Percentiles rank a stretch among this genome's conserved stretches.
Conservation (phyloP, 1,140 invertebrate genomes). For the Cotesia typhae region DNA sequence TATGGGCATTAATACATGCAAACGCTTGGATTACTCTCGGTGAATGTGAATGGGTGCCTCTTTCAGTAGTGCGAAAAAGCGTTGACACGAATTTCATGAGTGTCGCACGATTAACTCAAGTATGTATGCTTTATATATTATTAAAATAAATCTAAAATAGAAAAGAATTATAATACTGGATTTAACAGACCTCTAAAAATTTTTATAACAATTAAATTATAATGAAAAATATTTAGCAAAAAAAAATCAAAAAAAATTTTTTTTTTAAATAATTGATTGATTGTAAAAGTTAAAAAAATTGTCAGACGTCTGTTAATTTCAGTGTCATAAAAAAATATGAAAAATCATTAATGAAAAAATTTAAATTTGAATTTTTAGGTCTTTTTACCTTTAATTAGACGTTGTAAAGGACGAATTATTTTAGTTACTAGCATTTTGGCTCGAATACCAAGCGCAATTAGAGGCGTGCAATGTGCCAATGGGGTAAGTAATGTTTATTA, state of each 20-base stretch:
- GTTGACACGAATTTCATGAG: constrained; percentile 82
- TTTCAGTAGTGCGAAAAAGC: constrained; percentile 76
- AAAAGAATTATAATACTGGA: constrained; percentile 2
- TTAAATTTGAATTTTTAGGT: constrained; percentile 60
- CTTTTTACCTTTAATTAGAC: constrained; percentile 81
- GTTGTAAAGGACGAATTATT: constrained; percentile 76
- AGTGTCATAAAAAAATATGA: too few relatives aligned
- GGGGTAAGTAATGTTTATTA: constrained; percentile 60
- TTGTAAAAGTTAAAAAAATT: too few relatives aligned
- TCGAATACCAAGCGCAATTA: constrained; percentile 77
- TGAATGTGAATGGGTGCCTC: constrained; percentile 88
- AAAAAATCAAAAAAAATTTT: too few relatives aligned
- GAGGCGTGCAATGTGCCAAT: constrained; percentile 81
- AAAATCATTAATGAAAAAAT: not conserved
- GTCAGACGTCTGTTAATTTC: too few relatives aligned
- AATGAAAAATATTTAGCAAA: too few relatives aligned
- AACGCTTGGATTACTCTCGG: constrained; percentile 88
- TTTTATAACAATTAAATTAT: too few relatives aligned
- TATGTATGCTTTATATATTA: constrained; percentile 40
- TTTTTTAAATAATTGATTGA: too few relatives aligned
- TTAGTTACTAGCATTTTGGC: constrained; percentile 75
- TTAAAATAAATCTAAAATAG: too few relatives aligned
- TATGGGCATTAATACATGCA: constrained; percentile 92
- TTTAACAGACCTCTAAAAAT: too few relatives aligned
- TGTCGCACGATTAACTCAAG: constrained; percentile 76